Percentiles rank a stretch among this genome's conserved stretches.
phyloP scores from a whole-genome alignment of 2,888 invertebrate species.

The Chydorus sphaericus region DNA sequence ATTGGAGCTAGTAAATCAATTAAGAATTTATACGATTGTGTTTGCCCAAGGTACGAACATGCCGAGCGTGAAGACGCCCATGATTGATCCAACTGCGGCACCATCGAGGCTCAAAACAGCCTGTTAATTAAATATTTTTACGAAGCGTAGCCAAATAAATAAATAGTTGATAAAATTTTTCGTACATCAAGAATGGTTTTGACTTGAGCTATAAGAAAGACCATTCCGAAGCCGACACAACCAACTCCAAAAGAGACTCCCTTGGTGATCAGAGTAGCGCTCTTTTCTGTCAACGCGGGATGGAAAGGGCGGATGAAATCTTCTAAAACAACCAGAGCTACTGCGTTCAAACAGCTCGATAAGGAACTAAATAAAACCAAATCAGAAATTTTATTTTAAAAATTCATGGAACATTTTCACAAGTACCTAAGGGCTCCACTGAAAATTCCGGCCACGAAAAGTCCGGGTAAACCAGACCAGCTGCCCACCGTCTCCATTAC shows the following conservation, averaged over 20 bases:
- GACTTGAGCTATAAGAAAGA: slow-evolving; percentile 70
- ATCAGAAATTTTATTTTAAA: background rate
- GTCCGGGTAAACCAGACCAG: slow-evolving; percentile 65
- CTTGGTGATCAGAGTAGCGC: slow-evolving; percentile 41
- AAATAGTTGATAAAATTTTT: background rate
- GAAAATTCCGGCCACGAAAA: slow-evolving; percentile 90
- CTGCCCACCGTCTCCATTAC: slow-evolving; percentile 68
- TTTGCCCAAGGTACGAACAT: slow-evolving; percentile 6
- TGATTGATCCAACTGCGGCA: background rate
- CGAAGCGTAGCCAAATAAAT: background rate
- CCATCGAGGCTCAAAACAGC: slow-evolving; percentile 6
- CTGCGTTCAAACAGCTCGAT: slow-evolving; percentile 83
- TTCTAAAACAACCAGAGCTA: slow-evolving; percentile 79
- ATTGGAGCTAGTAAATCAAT: background rate
- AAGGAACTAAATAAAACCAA: slow-evolving; percentile 48
- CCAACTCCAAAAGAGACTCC: slow-evolving; percentile 57
- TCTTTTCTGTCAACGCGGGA: slow-evolving; percentile 27
- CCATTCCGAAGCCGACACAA: slow-evolving; percentile 55
- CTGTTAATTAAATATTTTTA: background rate
- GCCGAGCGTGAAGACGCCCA: slow-evolving; percentile 2
- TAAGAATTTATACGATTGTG: background rate
- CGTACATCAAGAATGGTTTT: slow-evolving; percentile 69
- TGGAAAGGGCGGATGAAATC: slow-evolving; percentile 54
- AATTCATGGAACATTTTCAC: background rate
- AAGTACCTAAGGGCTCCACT: slow-evolving; percentile 80